phyloP scores from a whole-genome alignment of 2,113 vertebrate genomes.

The Cyphomyrus plagiostoma region DNA sequence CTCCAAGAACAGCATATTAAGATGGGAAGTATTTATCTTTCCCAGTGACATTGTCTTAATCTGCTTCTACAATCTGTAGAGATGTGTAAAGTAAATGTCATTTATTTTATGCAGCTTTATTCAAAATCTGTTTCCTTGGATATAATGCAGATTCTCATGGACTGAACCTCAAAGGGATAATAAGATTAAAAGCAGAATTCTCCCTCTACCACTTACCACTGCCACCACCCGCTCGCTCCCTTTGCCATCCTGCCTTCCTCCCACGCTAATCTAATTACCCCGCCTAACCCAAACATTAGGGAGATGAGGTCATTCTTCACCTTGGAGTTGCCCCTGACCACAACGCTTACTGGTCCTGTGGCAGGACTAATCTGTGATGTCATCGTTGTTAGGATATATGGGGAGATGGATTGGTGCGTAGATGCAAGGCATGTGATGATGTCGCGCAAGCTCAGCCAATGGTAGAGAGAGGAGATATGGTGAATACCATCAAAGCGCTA shows the following conservation, averaged over 20 bases:
- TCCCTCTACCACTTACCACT: neutral
- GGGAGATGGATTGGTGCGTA: neutral
- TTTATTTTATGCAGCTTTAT: constrained; percentile 2
- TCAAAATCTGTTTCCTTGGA: neutral
- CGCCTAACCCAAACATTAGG: neutral
- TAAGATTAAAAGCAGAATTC: neutral
- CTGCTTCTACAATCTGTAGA: neutral
- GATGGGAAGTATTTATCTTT: neutral
- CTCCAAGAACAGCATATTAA: neutral
- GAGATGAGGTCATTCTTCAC: neutral
- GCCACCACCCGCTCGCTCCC: neutral
- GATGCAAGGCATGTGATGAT: neutral
- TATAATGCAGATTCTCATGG: neutral
- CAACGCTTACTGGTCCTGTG: neutral
- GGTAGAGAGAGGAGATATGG: neutral
- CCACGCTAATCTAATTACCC: neutral
- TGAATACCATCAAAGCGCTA: neutral
- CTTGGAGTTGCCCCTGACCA: neutral
- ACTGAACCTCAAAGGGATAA: neutral
- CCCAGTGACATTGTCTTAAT: neutral
- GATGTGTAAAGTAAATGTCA: neutral
- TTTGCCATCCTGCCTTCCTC: neutral
- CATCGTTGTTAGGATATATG: neutral
- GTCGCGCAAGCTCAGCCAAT: neutral
- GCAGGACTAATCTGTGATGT: neutral